A percentile compares a stretch with the other conserved stretches of the same genome.
Evolutionary conservation across 2,113 vertebrate species (phyloP).

Genomic region (Alethe diademata): DNA sequence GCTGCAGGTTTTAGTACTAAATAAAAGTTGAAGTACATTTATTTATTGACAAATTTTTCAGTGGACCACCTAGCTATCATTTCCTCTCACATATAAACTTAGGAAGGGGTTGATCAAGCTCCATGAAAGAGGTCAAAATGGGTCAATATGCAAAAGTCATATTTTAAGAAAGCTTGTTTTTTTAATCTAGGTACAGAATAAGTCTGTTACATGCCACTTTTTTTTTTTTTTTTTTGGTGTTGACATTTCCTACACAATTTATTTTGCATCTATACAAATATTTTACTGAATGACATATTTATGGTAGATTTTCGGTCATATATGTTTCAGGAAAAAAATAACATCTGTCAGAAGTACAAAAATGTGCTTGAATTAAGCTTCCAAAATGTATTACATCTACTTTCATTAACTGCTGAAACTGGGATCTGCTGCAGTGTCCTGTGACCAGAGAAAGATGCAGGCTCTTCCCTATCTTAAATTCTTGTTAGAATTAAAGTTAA

Average conservation of each 20-base stretch:
- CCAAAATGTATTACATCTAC: background rate
- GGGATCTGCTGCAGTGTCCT: background rate
- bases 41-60: background rate
- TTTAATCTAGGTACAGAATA: background rate
- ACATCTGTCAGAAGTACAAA: background rate
- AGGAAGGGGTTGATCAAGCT: background rate
- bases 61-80: background rate
- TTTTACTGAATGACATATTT: background rate
- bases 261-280: background rate
- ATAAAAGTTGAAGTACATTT: background rate
- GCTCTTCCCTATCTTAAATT: background rate
- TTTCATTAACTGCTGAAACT: background rate
- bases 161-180: background rate
- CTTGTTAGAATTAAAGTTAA: background rate
- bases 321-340: background rate
- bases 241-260: background rate
- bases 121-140: background rate
- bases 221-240: background rate
- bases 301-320: background rate
- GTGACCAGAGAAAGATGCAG: background rate
- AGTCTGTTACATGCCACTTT: accelerated
- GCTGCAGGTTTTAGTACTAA: background rate
- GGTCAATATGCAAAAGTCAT: background rate
- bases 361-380: background rate
- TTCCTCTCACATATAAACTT: background rate